Percentiles rank a stretch among this genome's conserved stretches.
These are phyloP conservation scores for Coelopa frigida DNA, from an alignment of 1,140 invertebrate species.

Conservation along the genomic window DNA sequence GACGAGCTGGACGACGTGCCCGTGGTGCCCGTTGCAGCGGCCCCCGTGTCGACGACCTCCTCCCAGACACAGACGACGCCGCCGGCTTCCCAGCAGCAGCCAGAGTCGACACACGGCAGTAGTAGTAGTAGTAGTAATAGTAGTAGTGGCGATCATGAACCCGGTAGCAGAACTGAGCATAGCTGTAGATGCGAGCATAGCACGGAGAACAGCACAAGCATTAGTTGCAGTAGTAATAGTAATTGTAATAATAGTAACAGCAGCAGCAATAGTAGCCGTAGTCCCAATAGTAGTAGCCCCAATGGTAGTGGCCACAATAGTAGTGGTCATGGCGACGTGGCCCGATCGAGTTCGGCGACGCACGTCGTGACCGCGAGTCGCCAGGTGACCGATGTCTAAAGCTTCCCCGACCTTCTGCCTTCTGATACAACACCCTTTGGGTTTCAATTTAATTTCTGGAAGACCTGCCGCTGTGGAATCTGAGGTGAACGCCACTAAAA, in stretches of 20 bases:
- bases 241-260: constrained; percentile 22
- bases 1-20: constrained; percentile 30
- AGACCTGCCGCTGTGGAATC: too few relatives aligned
- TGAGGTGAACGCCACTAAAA: too few relatives aligned
- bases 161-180: neutral
- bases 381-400: constrained; percentile 41
- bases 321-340: constrained; percentile 30
- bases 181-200: neutral
- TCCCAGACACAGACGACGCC: constrained; percentile 7
- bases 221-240: constrained; percentile 21
- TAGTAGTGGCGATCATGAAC: constrained; percentile 20
- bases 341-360: constrained; percentile 31
- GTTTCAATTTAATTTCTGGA: too few relatives aligned
- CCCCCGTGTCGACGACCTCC: constrained; percentile 6
- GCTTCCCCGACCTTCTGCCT: neutral
- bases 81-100: too few relatives aligned
- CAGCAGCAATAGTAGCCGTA: constrained; percentile 16
- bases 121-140: constrained; percentile 24
- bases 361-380: constrained; percentile 39
- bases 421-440: too few relatives aligned
- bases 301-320: constrained; percentile 32
- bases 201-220: too few relatives aligned
- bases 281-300: constrained; percentile 23
- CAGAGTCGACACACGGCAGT: constrained; percentile 5
- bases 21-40: constrained; percentile 34